These are phyloP conservation scores for Leptobrachium ailaonicum DNA, from an alignment of 2,113 vertebrate genomes.

Conservation along the genomic window DNA sequence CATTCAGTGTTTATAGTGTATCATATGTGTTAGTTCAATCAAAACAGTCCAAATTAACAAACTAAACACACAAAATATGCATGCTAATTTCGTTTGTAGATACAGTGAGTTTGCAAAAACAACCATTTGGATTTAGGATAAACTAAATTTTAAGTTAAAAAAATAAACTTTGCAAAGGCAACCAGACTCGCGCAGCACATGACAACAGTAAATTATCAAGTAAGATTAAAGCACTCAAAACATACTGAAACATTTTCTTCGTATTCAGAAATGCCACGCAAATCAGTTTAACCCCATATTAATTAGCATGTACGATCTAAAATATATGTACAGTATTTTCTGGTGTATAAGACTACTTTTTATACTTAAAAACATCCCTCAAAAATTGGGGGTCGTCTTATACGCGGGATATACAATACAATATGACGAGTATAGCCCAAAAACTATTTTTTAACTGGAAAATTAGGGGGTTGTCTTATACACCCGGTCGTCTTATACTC, in stretches of 20 bases:
- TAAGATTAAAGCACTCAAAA: neutral
- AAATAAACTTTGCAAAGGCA: constrained; percentile 30
- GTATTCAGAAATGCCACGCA: neutral
- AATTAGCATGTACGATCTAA: neutral
- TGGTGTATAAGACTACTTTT: too few species aligned
- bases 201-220: constrained; percentile 22
- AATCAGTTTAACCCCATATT: neutral
- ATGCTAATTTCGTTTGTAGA: constrained; percentile 50
- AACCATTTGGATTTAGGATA: constrained; percentile 49
- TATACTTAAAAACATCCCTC: too few species aligned
- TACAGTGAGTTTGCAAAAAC: constrained; percentile 50
- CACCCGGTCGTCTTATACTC: too few species aligned
- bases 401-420: neutral
- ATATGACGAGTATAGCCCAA: too few species aligned
- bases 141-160: constrained; percentile 44
- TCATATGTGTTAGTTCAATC: constrained; percentile 48
- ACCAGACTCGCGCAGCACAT: constrained; percentile 34
- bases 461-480: too few species aligned
- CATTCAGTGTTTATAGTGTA: constrained; percentile 46
- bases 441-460: too few species aligned
- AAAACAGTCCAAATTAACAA: constrained; percentile 49
- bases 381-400: too few species aligned
- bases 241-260: constrained; percentile 20
- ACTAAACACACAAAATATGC: constrained; percentile 48
- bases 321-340: too few species aligned